These are phyloP conservation scores for Metacarcinus magister DNA, from an alignment of 2,888 invertebrate species.

Conservation along the genomic window DNA sequence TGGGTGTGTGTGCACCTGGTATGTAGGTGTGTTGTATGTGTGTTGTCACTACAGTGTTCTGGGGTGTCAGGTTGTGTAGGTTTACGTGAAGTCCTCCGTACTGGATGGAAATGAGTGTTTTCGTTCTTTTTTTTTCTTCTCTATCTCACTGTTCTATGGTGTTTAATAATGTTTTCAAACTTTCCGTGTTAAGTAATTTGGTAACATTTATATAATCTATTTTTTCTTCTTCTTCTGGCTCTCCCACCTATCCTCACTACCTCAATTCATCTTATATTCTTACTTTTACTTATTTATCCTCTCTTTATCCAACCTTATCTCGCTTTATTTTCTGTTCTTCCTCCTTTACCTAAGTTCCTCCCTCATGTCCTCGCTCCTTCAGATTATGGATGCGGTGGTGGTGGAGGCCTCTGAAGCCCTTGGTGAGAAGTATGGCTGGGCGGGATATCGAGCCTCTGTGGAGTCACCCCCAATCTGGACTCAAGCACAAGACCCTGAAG, in stretches of 20 bases:
- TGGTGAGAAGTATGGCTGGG: slow-evolving; percentile 72
- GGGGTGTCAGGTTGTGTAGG: too few relatives aligned
- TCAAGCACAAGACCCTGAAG: slow-evolving; percentile 71
- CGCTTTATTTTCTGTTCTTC: not conserved
- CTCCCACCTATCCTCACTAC: not conserved
- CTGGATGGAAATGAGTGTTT: too few relatives aligned
- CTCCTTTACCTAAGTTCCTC: not conserved
- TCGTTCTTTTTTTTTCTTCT: too few relatives aligned
- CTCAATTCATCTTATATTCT: not conserved
- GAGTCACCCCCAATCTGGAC: slow-evolving; percentile 77
- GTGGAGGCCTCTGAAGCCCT: slow-evolving; percentile 52
- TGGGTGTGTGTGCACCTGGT: too few relatives aligned
- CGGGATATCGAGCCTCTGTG: slow-evolving; percentile 70
- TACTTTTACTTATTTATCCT: not conserved
- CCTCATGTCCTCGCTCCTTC: not conserved
- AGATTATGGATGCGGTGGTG: slow-evolving; percentile 63
- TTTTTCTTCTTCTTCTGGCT: not conserved
- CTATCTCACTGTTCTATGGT: too few relatives aligned
- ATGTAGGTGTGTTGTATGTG: too few relatives aligned
- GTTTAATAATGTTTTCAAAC: too few relatives aligned
- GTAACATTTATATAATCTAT: too few relatives aligned
- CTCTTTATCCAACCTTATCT: not conserved
- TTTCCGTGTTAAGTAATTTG: too few relatives aligned
- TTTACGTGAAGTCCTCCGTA: too few relatives aligned
- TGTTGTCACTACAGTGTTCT: too few relatives aligned